These are phyloP conservation scores for Cryptomyrus ogoouensis DNA, from an alignment of 2,113 vertebrate species.

Conservation along the genomic window DNA sequence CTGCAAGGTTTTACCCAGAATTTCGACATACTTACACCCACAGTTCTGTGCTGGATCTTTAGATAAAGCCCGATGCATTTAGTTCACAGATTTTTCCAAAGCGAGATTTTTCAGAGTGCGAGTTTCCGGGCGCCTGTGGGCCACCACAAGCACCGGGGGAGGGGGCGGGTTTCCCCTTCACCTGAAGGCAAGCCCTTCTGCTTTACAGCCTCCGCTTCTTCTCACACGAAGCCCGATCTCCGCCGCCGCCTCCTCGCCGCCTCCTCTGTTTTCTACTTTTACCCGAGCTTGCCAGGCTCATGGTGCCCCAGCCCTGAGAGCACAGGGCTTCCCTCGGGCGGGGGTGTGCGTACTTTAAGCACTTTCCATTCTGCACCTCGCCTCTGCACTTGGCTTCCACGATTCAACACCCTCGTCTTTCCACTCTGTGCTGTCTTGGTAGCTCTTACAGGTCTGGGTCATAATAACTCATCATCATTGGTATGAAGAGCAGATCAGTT, in stretches of 20 bases:
- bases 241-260: neutral
- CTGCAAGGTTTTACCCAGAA: neutral
- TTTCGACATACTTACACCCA: neutral
- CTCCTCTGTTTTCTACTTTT: neutral
- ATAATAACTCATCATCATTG: neutral
- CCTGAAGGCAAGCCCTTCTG: slow-evolving; percentile 3
- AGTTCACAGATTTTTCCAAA: neutral
- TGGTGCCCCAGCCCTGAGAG: slow-evolving; percentile 19
- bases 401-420: slow-evolving; percentile 11
- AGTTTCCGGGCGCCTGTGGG: neutral
- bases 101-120: neutral
- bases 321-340: slow-evolving; percentile 50
- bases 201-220: neutral
- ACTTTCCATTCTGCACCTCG: neutral
- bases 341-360: slow-evolving; percentile 25
- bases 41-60: neutral
- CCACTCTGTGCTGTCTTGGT: neutral
- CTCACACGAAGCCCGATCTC: neutral
- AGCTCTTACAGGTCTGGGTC: neutral
- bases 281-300: neutral
- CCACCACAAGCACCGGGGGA: neutral
- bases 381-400: neutral
- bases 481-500: neutral
- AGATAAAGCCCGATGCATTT: neutral
- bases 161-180: slow-evolving; percentile 2